Conservation (phyloP, 2,113 vertebrate species). For the Catharus fuscescens region DNA sequence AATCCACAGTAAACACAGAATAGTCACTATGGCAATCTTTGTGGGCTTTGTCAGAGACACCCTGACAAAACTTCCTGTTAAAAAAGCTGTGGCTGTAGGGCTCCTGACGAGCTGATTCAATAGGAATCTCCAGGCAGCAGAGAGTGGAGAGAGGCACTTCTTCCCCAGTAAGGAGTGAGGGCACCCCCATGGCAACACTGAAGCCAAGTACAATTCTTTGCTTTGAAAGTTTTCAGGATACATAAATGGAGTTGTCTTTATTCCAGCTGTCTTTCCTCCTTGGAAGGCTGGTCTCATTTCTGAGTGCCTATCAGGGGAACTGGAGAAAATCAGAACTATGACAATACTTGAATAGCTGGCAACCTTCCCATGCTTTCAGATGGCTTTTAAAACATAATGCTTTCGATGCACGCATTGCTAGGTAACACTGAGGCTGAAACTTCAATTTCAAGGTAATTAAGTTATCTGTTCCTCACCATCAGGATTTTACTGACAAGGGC, state of each 20-base stretch:
- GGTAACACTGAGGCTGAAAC: constrained; percentile 22
- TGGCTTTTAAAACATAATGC: background rate
- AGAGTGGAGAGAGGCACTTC: background rate
- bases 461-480: background rate
- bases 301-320: background rate
- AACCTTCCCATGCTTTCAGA: constrained; percentile 9
- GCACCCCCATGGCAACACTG: background rate
- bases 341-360: constrained; percentile 31
- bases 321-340: constrained; percentile 8
- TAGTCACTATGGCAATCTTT: background rate
- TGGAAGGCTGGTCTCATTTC: background rate
- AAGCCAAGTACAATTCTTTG: background rate
- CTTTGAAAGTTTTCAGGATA: background rate
- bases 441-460: constrained; percentile 23
- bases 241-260: background rate
- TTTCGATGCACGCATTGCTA: background rate
- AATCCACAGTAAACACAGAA: background rate
- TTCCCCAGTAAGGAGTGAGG: background rate
- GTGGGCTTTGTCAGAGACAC: background rate
- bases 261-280: background rate
- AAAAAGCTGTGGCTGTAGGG: background rate
- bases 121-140: background rate
- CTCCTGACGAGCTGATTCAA: background rate
- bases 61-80: background rate
- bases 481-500: background rate